phyloP scores from a whole-genome alignment of 2,888 invertebrate species.

The Agrenia bidenticulata region DNA sequence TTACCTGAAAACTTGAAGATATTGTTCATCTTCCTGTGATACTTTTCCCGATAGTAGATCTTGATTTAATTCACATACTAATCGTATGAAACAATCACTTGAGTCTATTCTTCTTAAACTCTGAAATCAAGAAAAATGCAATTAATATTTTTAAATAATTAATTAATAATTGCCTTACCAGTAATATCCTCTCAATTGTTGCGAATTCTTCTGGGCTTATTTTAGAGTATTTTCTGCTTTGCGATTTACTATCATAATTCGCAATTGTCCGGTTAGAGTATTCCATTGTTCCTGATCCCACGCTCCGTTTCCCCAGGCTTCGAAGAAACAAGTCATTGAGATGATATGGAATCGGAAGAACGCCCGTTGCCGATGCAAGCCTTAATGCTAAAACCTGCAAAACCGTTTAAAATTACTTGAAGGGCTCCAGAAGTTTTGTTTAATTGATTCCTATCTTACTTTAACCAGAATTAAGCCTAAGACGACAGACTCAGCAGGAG shows the following conservation, averaged over 20 bases:
- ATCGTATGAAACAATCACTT: conserved; percentile 33
- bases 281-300: background rate
- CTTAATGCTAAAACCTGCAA: conserved; percentile 40
- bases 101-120: conserved; percentile 29
- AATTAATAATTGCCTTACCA: conserved; percentile 25
- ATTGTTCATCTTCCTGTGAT: background rate
- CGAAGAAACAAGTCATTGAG: conserved; percentile 43
- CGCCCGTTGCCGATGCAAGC: conserved; percentile 37
- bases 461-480: conserved; percentile 44
- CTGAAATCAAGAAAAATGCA: conserved; percentile 15
- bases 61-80: conserved; percentile 32
- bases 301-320: conserved; percentile 13
- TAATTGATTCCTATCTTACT: conserved; percentile 18
- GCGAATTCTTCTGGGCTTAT: conserved; percentile 4
- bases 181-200: conserved; percentile 28
- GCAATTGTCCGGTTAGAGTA: background rate
- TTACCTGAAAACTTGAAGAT: conserved; percentile 25
- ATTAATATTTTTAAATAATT: conserved; percentile 5
- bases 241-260: background rate
- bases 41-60: conserved; percentile 22
- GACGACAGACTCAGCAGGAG: conserved; percentile 39
- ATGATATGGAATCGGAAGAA: conserved; percentile 47
- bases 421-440: too few species aligned
- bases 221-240: background rate
- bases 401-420: background rate